A percentile compares a stretch with the other conserved stretches of the same genome.
phyloP scores from a whole-genome alignment of 1,140 invertebrate species.

The Zaprionus davidi region DNA sequence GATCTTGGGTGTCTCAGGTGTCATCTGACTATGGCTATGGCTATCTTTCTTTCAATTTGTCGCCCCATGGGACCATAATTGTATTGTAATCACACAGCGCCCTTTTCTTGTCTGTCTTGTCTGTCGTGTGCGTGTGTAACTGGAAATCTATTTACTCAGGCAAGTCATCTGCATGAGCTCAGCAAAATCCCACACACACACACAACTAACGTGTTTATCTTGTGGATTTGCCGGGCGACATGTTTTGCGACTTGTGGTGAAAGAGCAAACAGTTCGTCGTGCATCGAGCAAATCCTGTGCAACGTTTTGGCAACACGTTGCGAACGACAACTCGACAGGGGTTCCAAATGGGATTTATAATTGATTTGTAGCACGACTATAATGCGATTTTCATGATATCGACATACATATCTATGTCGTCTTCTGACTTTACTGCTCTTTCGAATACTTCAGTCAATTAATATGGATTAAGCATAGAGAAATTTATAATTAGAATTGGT shows the following conservation, averaged over 20 bases:
- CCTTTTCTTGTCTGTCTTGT: constrained; percentile 19
- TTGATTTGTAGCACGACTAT: not conserved
- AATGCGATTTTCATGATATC: not conserved
- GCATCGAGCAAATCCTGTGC: constrained; percentile 28
- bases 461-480: not conserved
- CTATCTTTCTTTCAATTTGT: constrained; percentile 67
- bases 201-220: constrained; percentile 21
- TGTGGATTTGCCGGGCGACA: constrained; percentile 25
- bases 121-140: constrained; percentile 15
- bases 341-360: not conserved
- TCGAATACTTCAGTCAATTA: not conserved
- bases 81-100: constrained; percentile 50
- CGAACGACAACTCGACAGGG: not conserved
- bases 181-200: constrained; percentile 19
- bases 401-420: not conserved
- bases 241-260: constrained; percentile 1
- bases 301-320: constrained; percentile 28
- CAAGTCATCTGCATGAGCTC: constrained; percentile 38
- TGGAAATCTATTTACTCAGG: constrained; percentile 34
- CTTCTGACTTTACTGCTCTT: not conserved
- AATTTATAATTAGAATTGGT: not conserved
- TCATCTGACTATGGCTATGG: constrained; percentile 23
- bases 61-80: constrained; percentile 62
- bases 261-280: not conserved
- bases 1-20: constrained; percentile 32